These are phyloP conservation scores for Andricus curvator DNA, from an alignment of 2,888 invertebrate genomes.

Conservation along the genomic window DNA sequence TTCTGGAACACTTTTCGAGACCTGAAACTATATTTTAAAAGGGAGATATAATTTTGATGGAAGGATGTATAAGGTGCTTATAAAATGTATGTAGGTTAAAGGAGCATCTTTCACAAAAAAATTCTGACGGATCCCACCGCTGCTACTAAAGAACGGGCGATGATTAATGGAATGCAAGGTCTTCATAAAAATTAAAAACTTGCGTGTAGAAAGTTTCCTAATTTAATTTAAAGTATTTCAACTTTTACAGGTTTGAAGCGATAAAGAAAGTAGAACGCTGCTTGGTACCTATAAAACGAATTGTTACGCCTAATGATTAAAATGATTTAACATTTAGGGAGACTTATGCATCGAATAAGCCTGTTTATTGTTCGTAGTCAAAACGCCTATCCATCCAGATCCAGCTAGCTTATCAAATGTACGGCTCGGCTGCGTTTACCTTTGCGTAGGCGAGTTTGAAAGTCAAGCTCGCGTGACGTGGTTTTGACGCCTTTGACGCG, in stretches of 20 bases:
- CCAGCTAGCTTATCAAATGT: neutral
- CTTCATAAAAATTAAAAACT: neutral
- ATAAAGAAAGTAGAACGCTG: neutral
- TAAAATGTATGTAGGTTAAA: neutral
- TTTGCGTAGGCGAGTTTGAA: constrained; percentile 30
- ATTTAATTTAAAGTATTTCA: neutral
- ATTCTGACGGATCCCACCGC: neutral
- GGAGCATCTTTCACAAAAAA: neutral
- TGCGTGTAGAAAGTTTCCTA: neutral
- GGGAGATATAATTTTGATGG: neutral
- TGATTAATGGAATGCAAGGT: neutral
- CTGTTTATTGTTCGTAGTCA: constrained; percentile 8
- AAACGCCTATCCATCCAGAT: neutral
- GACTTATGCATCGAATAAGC: neutral
- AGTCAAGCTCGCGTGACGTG: constrained; percentile 34
- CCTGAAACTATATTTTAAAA: constrained; percentile 4
- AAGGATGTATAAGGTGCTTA: neutral
- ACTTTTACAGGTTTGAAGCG: neutral
- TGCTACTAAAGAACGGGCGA: neutral
- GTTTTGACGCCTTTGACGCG: constrained; percentile 39
- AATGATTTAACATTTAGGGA: neutral
- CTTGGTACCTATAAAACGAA: neutral
- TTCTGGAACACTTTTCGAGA: constrained; percentile 23
- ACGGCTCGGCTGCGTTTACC: neutral
- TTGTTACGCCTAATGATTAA: neutral